Evolutionary conservation across 2,797 vertebrate species (phyloP), one percentile per base, ranked within the genome.

Genomic region (Microctenopoma lineatum): DNA sequence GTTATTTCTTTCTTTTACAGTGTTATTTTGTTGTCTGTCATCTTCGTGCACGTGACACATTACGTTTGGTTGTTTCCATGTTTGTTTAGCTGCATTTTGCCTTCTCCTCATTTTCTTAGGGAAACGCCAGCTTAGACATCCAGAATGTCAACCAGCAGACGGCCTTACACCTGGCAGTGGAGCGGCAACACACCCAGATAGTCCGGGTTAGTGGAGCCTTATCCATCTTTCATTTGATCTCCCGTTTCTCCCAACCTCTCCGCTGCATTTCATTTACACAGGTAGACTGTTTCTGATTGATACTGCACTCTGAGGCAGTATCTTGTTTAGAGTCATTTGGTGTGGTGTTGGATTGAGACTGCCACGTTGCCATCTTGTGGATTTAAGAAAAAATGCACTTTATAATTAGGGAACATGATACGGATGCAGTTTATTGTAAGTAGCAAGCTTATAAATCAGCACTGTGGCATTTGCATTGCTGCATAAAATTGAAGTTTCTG

Each of bases 101-200:
- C 27, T 54, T 63, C 16, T 63, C n/a, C 57, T 75, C n/a, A 59
- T 56, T 11, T 26, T 83, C 60, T 8, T 79, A 99, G 98, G 98
- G 98, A 78, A 99, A 60, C 38, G 98, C 98, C 84, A 99, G 96
- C 90, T 86, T 99, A 91, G 98, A 99, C 93, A 95, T 99, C 80
- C 98, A 99, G 94, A 99, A 99, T 27, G 97, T 98, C 56, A 99
- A 99, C 93, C 98, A 99, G 86, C 98, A 99, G 78, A 98, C 98
- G 3, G 97, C 98, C 62, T 89, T 99, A 59, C 98, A 99, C 85
- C 94, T 99, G 84, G 98, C 98, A 2, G 98, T 99, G 78, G 98
- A 99, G 85, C 94, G 98, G 14, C 97, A 99, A 81, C 98, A 99
- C 84, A 99, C 98, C 2, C 98, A 99, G 84, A 99, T 99, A 84